Base-by-base conservation (phyloP, 1,140 invertebrate genomes). In the Panulirus ornatus region DNA sequence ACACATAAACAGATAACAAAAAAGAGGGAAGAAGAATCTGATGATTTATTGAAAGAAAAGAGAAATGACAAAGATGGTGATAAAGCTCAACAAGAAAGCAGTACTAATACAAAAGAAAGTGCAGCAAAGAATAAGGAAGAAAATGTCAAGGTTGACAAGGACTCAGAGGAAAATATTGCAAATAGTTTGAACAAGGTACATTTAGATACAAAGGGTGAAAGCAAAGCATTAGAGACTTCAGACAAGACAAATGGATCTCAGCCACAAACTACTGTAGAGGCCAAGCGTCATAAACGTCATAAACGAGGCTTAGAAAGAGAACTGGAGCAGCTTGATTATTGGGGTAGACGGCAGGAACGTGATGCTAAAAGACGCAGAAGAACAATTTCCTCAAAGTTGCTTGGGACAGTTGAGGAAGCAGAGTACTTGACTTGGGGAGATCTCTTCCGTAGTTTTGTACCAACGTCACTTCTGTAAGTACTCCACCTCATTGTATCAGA, bases 251-350 rank as follows among this genome's bases (percentile, higher is more conserved):
- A 54, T 16, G 47, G 27, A 36, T 38, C 22, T 0, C 58, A 66
- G 58, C 30, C 58, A 66, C 58, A 66, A 66, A 40, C 63, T 19
- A 84, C 27, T 38, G 47, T 34, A 63, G 84, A 34, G n/a, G 11
- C 36, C 2, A 51, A 36, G 14, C 81, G 73, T 42, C 71, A 85
- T 11, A 91, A 89, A 16, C 86, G 92, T 11, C 58, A 75, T 11
- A 92, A 92, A 38, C 82, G 92, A 30, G 92, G 92, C 9, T 79
- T 92, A 42, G 92, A 92, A 42, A 88, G 92, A 22, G 92, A 92
- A 75, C 47, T 92, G 42, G 89, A 92, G 58, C 92, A 92, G 90
- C 79, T 92, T 36, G 92, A 92, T 85, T 91, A 92, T 38, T 92
- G 92, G 92, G 92, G 92, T 16, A 40, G 92, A 22, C 79, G 87